Evolutionary conservation across 2,797 vertebrate species (phyloP), one percentile per base, ranked within the genome.

Genomic region (Babyrousa celebensis): DNA sequence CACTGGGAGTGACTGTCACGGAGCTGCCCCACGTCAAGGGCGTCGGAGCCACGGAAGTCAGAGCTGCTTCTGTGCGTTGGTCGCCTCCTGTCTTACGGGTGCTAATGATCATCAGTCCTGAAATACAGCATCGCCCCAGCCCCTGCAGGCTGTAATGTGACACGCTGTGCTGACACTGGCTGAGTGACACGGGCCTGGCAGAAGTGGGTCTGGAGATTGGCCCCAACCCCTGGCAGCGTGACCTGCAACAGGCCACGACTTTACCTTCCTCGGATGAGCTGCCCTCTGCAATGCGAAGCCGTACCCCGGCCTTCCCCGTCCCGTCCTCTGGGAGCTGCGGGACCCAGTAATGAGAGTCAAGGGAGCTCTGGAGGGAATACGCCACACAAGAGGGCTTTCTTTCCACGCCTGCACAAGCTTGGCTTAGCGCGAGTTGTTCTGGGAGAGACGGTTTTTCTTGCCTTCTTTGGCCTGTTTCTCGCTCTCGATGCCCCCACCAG

Each of bases 21-120:
- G 56, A 62, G 5, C 15, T 0, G 0, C 18, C n/a, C 16, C 27
- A 1, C 0, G 10, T 77, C 54, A 52, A 43, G 63, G 62, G 8
- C 80, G 29, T 17, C 4, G 2, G 48, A 82, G 72, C 15, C 36
- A n/a, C 21, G 17, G 71, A 63, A 36, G 25, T 60, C 68, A 86
- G 72, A 82, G 36, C 75, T 25, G 1, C 63, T 14, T 60, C 23
- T 2, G 5, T 27, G 0, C 20, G 0, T n/a, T 16, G 18, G 62
- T 77, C 52, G 18, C 36, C 4, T 16, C 17, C 36, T 4, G 1
- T 89, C 65, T 56, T 7, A 2, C 14, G 21, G 65, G 65, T 27
- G 63, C n/a, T 29, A 18, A 29, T 23, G 9, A 16, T 40, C 63
- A 58, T 27, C 5, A 23, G 9, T 27, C 85, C n/a, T 65, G 10